Evolutionary conservation across 2,888 invertebrate species (phyloP), one percentile per base, ranked within the genome.

Genomic region (Taenaris catops): DNA sequence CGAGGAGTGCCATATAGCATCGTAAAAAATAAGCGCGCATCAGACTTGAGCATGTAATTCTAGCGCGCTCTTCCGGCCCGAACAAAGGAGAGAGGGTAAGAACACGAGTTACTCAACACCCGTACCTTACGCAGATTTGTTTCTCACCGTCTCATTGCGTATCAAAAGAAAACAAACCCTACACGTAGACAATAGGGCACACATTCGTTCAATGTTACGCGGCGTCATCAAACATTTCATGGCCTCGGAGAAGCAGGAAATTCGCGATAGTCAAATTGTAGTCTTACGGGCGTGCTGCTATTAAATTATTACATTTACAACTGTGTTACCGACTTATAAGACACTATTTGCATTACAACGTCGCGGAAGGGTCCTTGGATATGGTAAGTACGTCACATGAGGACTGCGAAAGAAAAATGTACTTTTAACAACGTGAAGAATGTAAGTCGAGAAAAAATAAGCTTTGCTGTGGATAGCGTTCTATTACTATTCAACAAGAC

Each of bases 91-190:
- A 75, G 84, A 83, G 86, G 83, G 84, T 81, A 84, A 83, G 83
- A 81, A 86, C 86, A 83, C 83, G 86, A 84, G 84, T 86, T 83
- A 86, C 83, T 81, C 84, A 83, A 86, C 86, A 84, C 86, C 81
- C 62, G 76, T 74, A 73, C 81, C 81, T 80, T 74, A 83, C 83
- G 79, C 86, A 83, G 84, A 84, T 84, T 86, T 84, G 84, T 83
- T 84, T 84, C 81, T 76, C 78, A 64, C 65, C 69, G 58, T 65
- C 68, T 61, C 59, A 49, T 44, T 50, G 19, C 46, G 35, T 46
- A 46, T 19, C 66, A 59, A 49, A 53, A 64, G 44, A 79, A 72
- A 73, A 52, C 61, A 70, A 68, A 73, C 76, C 55, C 80, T 53
- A 52, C 36, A 46, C 49, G 44, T 41, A 48, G 59, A 55, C 55